Base-by-base conservation (phyloP, 2,113 vertebrate species). In the Isichthys henryi region DNA sequence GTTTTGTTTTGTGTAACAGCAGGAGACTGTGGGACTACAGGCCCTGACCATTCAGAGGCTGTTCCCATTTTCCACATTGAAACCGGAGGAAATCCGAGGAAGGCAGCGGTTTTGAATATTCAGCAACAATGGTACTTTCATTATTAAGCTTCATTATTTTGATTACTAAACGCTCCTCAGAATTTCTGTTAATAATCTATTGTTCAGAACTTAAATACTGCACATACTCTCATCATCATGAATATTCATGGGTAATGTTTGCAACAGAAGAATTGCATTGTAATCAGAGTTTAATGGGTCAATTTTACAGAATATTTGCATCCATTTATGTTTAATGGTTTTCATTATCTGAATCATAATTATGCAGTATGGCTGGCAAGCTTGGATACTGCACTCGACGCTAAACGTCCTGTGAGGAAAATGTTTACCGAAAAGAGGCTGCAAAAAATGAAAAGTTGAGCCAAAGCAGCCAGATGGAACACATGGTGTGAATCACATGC, bases 211-310 rank as follows among this genome's bases (percentile, higher is more conserved):
- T 53, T 87, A 86, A 86, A 35, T 35, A 87, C n/a, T 35, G 4
- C 23, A 17, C 48, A 53, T 9, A 46, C 11, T 84, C 21, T 10
- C 45, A 48, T 23, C 82, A 10, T 84, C 45, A 84, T 46, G 45
- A 48, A 45, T 48, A 53, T 53, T 87, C 27, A 53, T 87, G 85
- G 85, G 19, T 35, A 53, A 87, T 53, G 50, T 53, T 53, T 35
- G 48, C n/a, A 35, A 35, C 85, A 53, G 85, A 27, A 53, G 45
- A 46, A 46, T 23, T n/a, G 19, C 82, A 46, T 84, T 84, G 82
- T 84, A 84, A 84, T 84, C 82, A 84, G 82, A 48, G 82, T 84
- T n/a, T 46, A 48, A 84, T 84, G 82, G 82, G 43, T 84, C 45
- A 48, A 23, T 84, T 84, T 48, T 48, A 84, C 19, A 48, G 45